These are phyloP conservation scores for Apodemia duryi DNA, from an alignment of 2,888 invertebrate genomes.

Conservation along the genomic window DNA sequence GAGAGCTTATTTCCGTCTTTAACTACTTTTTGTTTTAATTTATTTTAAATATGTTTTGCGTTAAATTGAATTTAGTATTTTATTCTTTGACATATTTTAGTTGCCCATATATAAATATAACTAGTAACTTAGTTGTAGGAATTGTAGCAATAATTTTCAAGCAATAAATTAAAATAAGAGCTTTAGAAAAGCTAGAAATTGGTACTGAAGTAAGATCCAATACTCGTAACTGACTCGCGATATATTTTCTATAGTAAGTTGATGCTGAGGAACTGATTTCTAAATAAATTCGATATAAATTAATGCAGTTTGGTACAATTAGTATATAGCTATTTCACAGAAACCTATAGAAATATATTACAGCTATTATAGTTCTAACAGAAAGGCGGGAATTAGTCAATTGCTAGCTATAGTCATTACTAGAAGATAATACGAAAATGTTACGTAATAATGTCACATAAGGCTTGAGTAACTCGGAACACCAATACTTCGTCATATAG, in stretches of 20 bases:
- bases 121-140: constrained; percentile 51
- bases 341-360: constrained; percentile 54
- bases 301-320: constrained; percentile 63
- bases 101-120: constrained; percentile 30
- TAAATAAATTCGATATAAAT: constrained; percentile 48
- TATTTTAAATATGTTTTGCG: too few relatives aligned
- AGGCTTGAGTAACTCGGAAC: constrained; percentile 55
- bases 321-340: constrained; percentile 61
- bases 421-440: constrained; percentile 55
- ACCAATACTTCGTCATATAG: constrained; percentile 49
- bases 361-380: constrained; percentile 69
- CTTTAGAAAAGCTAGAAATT: constrained; percentile 75
- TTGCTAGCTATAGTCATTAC: constrained; percentile 75
- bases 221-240: constrained; percentile 57
- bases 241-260: constrained; percentile 72
- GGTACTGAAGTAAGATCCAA: constrained; percentile 71
- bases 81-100: constrained; percentile 18
- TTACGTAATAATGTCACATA: constrained; percentile 56
- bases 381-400: constrained; percentile 71
- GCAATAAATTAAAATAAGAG: constrained; percentile 63
- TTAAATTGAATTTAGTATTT: constrained; percentile 11
- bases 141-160: constrained; percentile 72
- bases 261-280: constrained; percentile 55
- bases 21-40: too few relatives aligned
- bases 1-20: too few relatives aligned